Evolutionary conservation across 1,140 invertebrate genomes (phyloP), one percentile per base, ranked within the genome.

Genomic region (Hormaphis cornu): DNA sequence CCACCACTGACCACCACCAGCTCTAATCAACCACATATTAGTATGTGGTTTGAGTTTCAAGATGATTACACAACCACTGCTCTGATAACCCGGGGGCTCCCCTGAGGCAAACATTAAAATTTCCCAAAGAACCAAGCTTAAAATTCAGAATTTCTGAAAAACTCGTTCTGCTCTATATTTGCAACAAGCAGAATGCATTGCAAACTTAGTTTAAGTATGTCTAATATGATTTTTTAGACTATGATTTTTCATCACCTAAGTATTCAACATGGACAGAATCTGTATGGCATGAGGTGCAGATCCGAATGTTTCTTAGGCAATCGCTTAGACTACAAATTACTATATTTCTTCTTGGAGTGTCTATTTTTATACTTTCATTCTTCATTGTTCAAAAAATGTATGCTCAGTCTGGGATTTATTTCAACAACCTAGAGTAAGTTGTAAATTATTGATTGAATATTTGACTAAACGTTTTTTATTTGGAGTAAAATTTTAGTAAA

Each of bases 201-300:
- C n/a, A n/a, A n/a, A n/a, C n/a, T n/a, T n/a, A n/a, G n/a, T n/a
- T n/a, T n/a, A n/a, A n/a, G n/a, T n/a, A 24, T 20, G 1, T 22
- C 24, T 14, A 35, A 35, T 14, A 14, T 72, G 71, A 71, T 73
- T 73, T 71, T 74, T 8, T 75, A 92, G 90, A 83, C 74, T 93
- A 94, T 76, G 82, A 94, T 75, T 89, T 89, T 84, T 80, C 80
- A 24, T 91, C 89, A 0, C 85, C 86, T 3, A 46, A 84, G 70
- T 96, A 88, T 78, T 91, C 93, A 0, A 88, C 91, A 9, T 97
- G 93, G 93, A 90, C 92, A 22, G 93, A 97, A 82, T 94, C 91
- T 3, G 83, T 88, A 12, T 96, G 93, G 93, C 77, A 82, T 37
- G 78, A 81, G 20, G 82, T 91, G 70, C 85, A 82, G 69, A 83